These are phyloP conservation scores for Acanthopleura granulata DNA, from an alignment of 2,888 invertebrate genomes.

Conservation along the genomic window DNA sequence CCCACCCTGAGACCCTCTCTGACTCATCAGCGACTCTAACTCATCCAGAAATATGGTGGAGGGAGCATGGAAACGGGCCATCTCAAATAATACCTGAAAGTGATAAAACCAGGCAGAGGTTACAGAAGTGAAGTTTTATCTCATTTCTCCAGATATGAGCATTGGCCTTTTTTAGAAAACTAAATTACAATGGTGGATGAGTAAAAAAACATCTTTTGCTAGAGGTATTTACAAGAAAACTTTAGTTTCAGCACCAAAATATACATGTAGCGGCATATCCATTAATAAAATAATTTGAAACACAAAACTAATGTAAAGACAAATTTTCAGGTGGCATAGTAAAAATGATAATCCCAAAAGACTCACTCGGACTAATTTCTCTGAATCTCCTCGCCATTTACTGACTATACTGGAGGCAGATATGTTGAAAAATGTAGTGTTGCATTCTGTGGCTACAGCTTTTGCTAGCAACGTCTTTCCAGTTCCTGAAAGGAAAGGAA, in stretches of 20 bases:
- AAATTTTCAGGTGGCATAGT: too few species aligned
- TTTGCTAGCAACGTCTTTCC: conserved; percentile 91
- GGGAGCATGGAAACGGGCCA: conserved; percentile 87
- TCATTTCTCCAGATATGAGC: too few species aligned
- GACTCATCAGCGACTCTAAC: conserved; percentile 86
- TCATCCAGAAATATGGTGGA: conserved; percentile 95
- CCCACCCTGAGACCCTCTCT: conserved; percentile 68
- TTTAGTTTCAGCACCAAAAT: too few species aligned
- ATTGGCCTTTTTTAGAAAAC: too few species aligned
- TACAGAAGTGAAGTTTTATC: too few species aligned
- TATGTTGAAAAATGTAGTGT: conserved; percentile 88
- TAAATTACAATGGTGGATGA: too few species aligned
- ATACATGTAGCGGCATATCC: too few species aligned
- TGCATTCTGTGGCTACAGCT: conserved; percentile 86
- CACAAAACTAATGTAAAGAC: too few species aligned
- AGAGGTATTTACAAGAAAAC: too few species aligned
- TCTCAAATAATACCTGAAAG: conserved; percentile 83
- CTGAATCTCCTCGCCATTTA: conserved; percentile 97
- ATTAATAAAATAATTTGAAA: too few species aligned
- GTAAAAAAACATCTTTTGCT: too few species aligned
- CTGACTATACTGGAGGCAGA: conserved; percentile 90
- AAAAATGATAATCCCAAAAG: not conserved
- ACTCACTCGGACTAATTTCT: conserved; percentile 86
- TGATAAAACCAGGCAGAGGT: too few species aligned
- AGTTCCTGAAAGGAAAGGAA: conserved; percentile 68